Conservation (phyloP, 2,888 invertebrate species). For the Agonum fuliginosum region DNA sequence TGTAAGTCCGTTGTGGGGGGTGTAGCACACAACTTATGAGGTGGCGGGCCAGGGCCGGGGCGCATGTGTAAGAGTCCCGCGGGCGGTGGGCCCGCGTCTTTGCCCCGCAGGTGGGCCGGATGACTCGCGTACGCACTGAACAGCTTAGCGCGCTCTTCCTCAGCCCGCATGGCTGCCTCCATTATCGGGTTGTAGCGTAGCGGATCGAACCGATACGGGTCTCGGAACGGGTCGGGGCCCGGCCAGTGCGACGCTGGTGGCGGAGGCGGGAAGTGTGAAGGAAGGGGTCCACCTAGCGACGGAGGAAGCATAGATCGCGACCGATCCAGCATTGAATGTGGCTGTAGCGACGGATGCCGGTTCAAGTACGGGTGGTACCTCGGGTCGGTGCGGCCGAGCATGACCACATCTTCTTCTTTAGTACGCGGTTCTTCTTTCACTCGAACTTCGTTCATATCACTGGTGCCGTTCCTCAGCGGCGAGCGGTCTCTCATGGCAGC, state of each 20-base stretch:
- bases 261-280: constrained; percentile 71
- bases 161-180: constrained; percentile 85
- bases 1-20: constrained; percentile 70
- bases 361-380: constrained; percentile 75
- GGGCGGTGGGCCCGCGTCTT: constrained; percentile 72
- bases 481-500: constrained; percentile 79
- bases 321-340: constrained; percentile 73
- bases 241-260: constrained; percentile 75
- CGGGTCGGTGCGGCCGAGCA: constrained; percentile 74
- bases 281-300: constrained; percentile 73
- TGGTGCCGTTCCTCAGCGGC: constrained; percentile 82
- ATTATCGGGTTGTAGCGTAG: constrained; percentile 87
- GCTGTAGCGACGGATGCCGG: constrained; percentile 75
- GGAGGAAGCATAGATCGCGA: constrained; percentile 75
- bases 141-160: constrained; percentile 87
- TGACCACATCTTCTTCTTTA: constrained; percentile 74
- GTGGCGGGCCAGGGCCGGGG: constrained; percentile 74
- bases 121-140: constrained; percentile 82
- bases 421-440: constrained; percentile 80
- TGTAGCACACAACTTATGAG: constrained; percentile 67
- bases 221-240: constrained; percentile 80
- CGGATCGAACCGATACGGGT: constrained; percentile 81
- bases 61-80: constrained; percentile 74
- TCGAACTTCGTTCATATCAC: constrained; percentile 74
- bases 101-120: constrained; percentile 75